Base-by-base conservation (phyloP, 2,113 vertebrate genomes). In the Rafetus swinhoei region DNA sequence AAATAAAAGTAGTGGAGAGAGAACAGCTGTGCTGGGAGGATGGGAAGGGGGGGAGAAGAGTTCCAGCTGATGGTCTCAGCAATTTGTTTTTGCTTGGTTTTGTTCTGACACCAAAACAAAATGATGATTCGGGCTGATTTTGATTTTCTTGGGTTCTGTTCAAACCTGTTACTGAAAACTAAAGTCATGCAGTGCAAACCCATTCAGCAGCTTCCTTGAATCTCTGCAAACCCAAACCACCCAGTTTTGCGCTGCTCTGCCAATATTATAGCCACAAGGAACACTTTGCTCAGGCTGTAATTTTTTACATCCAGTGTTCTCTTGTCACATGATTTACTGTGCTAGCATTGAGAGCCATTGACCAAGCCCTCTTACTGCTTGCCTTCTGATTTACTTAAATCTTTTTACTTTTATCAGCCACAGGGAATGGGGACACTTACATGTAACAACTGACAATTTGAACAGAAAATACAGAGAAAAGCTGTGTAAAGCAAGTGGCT, bases 361-460 rank as follows among this genome's bases (percentile, higher is more conserved):
- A 94, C 96, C 84, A 53, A 97, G 94, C 93, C 90, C 57, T 82
- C 90, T 92, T 80, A 83, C 95, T 52, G 89, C 93, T 96, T 97
- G 97, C 95, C 97, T 98, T 91, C 97, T 97, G 97, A 98, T 98
- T 98, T 98, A 96, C 98, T 98, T 98, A 98, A 98, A 98, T 97
- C 97, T 98, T 97, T 97, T 95, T 96, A 97, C 98, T 97, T 98
- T 97, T 97, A 96, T 97, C 98, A 98, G 93, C 97, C 96, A 92
- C 98, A 87, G 97, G 97, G 96, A 98, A 98, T 95, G 96, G 97
- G 96, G 97, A 98, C 98, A 98, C 98, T 98, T 98, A 98, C 95
- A 97, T 96, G 97, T 98, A 98, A 98, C 98, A 98, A 98, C 98
- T 97, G 97, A 98, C 98, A 98, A 98, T 98, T 98, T 98, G 97